phyloP scores from a whole-genome alignment of 2,797 vertebrate species.

The Falco cherrug region DNA sequence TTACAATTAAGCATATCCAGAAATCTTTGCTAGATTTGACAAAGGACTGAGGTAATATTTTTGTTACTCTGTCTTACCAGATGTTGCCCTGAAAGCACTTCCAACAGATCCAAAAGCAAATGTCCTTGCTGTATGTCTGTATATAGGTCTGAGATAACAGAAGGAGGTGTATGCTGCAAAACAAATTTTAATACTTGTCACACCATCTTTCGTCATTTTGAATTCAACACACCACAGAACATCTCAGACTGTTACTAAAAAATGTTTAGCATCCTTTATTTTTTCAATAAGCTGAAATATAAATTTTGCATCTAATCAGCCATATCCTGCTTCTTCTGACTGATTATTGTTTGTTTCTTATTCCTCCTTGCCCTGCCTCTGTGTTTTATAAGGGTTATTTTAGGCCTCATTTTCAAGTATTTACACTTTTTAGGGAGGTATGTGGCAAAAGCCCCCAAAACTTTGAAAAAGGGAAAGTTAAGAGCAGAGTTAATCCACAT shows the following conservation, averaged over 20 bases:
- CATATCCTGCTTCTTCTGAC: not conserved
- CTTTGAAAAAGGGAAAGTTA: not conserved
- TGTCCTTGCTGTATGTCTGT: conserved; percentile 88
- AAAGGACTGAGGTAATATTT: not conserved
- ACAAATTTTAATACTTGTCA: not conserved
- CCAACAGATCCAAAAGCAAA: conserved; percentile 90
- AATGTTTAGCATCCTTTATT: not conserved
- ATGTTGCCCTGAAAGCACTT: conserved; percentile 92
- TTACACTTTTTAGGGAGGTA: not conserved
- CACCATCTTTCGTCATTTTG: not conserved
- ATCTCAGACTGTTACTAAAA: not conserved
- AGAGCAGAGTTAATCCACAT: not conserved
- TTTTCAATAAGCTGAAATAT: not conserved
- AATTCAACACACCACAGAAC: not conserved
- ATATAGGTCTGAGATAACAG: conserved; percentile 86
- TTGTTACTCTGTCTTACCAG: conserved; percentile 81
- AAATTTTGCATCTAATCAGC: not conserved
- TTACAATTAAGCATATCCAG: not conserved
- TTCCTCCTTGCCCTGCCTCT: not conserved
- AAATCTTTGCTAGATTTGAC: not conserved
- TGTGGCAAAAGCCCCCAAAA: not conserved
- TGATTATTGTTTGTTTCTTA: not conserved
- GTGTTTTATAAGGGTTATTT: not conserved
- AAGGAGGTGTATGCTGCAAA: conserved; percentile 83
- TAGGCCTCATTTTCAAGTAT: not conserved